Evolutionary conservation across 2,797 vertebrate species (phyloP).

Genomic region (Sebastes nivosus): DNA sequence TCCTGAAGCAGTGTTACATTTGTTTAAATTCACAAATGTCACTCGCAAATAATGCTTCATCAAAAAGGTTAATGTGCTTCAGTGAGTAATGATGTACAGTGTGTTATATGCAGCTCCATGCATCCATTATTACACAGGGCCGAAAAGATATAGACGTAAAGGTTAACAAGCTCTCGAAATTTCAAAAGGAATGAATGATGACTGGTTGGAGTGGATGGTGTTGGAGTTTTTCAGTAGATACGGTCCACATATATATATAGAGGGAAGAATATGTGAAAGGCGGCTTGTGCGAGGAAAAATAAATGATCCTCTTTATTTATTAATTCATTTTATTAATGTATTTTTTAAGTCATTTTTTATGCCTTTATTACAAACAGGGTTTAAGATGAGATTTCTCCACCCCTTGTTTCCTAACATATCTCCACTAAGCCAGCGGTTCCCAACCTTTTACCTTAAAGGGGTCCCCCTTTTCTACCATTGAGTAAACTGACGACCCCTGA

Average conservation of each 20-base stretch:
- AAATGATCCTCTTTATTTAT: not conserved
- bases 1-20: not conserved
- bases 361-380: not conserved
- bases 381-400: no score
- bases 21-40: conserved; percentile 4
- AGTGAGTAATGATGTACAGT: not conserved
- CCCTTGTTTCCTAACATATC: no score
- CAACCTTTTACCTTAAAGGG: no score
- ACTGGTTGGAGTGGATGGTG: not conserved
- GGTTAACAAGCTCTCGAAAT: conserved; percentile 12
- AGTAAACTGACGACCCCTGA: no score
- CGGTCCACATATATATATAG: not conserved
- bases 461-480: no score
- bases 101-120: not conserved
- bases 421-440: no score
- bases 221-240: not conserved
- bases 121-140: not conserved
- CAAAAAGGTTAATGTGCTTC: not conserved
- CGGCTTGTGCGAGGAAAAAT: no score
- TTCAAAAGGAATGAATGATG: not conserved
- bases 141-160: not conserved
- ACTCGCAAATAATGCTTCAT: not conserved
- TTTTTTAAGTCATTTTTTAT: not conserved
- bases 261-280: not conserved
- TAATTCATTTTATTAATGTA: no score